Evolutionary conservation across 2,888 invertebrate genomes (phyloP).

Genomic region (Lepetodrilus schrolli): DNA sequence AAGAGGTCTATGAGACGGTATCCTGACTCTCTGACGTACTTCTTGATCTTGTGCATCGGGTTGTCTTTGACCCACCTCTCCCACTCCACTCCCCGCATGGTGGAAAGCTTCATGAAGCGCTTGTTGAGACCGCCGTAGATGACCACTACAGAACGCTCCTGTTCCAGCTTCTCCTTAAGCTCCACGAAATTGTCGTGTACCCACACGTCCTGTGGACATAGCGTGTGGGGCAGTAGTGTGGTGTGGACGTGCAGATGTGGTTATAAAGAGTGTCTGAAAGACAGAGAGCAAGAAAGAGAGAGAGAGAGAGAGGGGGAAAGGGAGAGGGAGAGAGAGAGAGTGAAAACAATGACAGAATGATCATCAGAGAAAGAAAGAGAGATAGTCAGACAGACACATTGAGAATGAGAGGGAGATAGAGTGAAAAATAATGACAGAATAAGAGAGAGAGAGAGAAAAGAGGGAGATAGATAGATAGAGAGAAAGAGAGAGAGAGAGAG

Average conservation of each 20-base stretch:
- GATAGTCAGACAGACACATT: not conserved
- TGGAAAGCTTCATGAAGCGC: slow-evolving; percentile 29
- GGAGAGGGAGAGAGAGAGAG: not conserved
- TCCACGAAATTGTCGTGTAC: slow-evolving; percentile 62
- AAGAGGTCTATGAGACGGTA: slow-evolving; percentile 70
- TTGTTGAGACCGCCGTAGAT: slow-evolving; percentile 59
- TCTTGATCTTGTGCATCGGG: slow-evolving; percentile 66
- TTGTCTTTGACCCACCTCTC: slow-evolving; percentile 55
- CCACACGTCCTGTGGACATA: slow-evolving; percentile 59
- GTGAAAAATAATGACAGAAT: not conserved
- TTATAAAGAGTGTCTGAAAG: not conserved
- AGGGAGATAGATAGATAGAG: no score
- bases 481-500: not conserved
- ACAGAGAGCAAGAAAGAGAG: not conserved
- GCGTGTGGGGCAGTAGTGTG: not conserved
- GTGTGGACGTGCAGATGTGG: not conserved
- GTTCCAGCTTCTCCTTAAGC: slow-evolving; percentile 53
- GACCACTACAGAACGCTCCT: slow-evolving; percentile 51
- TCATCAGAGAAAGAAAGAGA: not conserved
- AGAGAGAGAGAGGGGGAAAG: no score
- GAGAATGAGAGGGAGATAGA: not conserved
- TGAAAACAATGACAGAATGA: not conserved
- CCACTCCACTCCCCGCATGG: not conserved
- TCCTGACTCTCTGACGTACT: slow-evolving; percentile 54
- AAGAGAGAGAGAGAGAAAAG: not conserved